These are phyloP conservation scores for Salvelinus alpinus DNA, from an alignment of 2,113 vertebrate genomes.

Conservation along the genomic window DNA sequence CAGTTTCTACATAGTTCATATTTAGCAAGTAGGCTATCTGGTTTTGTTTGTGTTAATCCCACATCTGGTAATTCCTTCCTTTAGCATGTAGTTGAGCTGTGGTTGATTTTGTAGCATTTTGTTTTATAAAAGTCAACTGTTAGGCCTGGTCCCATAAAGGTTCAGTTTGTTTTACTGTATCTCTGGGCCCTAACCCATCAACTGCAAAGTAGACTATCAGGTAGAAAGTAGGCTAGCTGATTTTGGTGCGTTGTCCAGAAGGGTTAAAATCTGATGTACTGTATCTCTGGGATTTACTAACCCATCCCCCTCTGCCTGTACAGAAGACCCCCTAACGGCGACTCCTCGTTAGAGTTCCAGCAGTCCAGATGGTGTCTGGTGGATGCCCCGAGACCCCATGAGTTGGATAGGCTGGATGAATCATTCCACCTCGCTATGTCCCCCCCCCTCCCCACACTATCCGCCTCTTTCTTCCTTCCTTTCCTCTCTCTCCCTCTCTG, in stretches of 20 bases:
- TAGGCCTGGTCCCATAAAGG: too few species aligned
- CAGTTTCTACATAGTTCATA: too few species aligned
- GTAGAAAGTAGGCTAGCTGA: too few species aligned
- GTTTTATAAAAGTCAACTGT: too few species aligned
- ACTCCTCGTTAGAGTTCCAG: constrained; percentile 60
- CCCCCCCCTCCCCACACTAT: background rate
- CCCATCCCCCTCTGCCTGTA: constrained; percentile 50
- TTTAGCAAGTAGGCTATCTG: background rate
- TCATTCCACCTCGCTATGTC: constrained; percentile 31
- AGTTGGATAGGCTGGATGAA: constrained; percentile 47
- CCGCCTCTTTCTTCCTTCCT: background rate
- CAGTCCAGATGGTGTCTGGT: constrained; percentile 66
- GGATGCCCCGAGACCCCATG: constrained; percentile 51
- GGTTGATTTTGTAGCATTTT: too few species aligned
- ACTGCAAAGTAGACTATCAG: too few species aligned
- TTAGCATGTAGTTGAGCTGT: too few species aligned
- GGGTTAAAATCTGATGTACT: background rate
- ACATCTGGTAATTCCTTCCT: background rate
- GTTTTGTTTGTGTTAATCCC: background rate
- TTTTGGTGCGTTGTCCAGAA: too few species aligned
- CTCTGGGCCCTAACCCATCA: too few species aligned
- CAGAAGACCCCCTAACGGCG: constrained; percentile 35
- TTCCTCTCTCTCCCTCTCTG: background rate
- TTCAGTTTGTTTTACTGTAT: too few species aligned
- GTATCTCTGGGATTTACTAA: constrained; percentile 19